Evolutionary conservation across 1,140 invertebrate genomes (phyloP).

Genomic region (Drosophila melanogaster): Release_6_plus_ISO1_MT NT_033777.3:13024001-13024500

Average conservation of each 20-base stretch:
- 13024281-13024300: slow-evolving; percentile 6
- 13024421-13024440: background rate
- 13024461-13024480: slow-evolving; percentile 36
- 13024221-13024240: slow-evolving; percentile 46
- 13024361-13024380: slow-evolving; percentile 20
- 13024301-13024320: slow-evolving; percentile 66
- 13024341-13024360: slow-evolving; percentile 61
- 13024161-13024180: slow-evolving; percentile 69
- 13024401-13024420: slow-evolving; percentile 37
- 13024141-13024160: slow-evolving; percentile 70
- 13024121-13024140: slow-evolving; percentile 27
- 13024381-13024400: slow-evolving; percentile 13
- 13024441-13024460: slow-evolving; percentile 28
- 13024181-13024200: slow-evolving; percentile 61
- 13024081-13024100: slow-evolving; percentile 54
- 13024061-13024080: slow-evolving; percentile 28
- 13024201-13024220: slow-evolving; percentile 29
- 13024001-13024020: slow-evolving; percentile 85
- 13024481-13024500: too few relatives aligned
- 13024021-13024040: slow-evolving; percentile 74
- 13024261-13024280: slow-evolving; percentile 48
- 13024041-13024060: slow-evolving; percentile 53
- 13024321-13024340: slow-evolving; percentile 70
- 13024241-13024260: slow-evolving; percentile 48
- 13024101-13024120: slow-evolving; percentile 71